These are phyloP conservation scores for Haplotaxodon microlepis DNA, from an alignment of 2,113 vertebrate genomes.

Conservation along the genomic window DNA sequence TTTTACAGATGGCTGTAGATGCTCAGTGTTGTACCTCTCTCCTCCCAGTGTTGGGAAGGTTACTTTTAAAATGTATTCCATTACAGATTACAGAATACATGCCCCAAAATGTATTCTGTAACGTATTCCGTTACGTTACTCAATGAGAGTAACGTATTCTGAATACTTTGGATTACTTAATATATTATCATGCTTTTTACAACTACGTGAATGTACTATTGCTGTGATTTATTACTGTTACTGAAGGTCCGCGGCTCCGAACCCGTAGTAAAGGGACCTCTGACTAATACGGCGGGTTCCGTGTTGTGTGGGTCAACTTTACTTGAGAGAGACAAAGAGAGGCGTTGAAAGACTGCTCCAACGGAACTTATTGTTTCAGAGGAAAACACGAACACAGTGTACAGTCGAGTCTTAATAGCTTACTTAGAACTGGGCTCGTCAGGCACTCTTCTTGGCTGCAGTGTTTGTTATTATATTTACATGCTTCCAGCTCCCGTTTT, in stretches of 20 bases:
- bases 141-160: neutral
- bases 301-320: neutral
- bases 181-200: neutral
- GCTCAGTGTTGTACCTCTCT: neutral
- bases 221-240: neutral
- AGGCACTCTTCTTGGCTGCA: too few relatives aligned
- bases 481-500: too few relatives aligned
- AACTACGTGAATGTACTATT: fast-evolving
- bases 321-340: fast-evolving
- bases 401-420: too few relatives aligned
- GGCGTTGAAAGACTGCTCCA: fast-evolving
- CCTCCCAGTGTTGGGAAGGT: neutral
- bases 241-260: neutral
- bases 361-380: too few relatives aligned
- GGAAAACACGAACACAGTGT: too few relatives aligned
- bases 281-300: fast-evolving
- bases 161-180: neutral
- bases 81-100: neutral
- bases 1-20: neutral
- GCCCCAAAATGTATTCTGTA: neutral
- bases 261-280: neutral
- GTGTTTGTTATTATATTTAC: too few relatives aligned
- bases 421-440: too few relatives aligned
- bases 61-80: neutral
- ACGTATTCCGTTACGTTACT: neutral